Base-by-base conservation (phyloP, 2,888 invertebrate genomes). In the Caenorhabditis sp. region DNA sequence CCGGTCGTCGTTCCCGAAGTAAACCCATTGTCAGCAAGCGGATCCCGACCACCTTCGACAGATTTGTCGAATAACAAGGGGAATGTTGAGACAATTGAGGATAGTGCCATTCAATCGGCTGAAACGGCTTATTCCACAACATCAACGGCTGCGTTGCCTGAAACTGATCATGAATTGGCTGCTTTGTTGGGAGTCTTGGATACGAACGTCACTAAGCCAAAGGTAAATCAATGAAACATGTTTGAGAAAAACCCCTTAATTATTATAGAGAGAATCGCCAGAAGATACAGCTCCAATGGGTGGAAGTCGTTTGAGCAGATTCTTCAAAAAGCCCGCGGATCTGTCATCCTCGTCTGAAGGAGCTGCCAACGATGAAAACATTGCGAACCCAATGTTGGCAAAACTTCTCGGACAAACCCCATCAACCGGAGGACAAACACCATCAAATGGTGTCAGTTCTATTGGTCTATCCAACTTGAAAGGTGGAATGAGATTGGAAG, bases 251-350 rank as follows among this genome's bases (percentile, higher is more conserved):
- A 17, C 63, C 27, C n/a, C n/a, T n/a, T n/a, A n/a, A n/a, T 12
- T 20, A 26, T 43, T 58, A 2, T 36, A 62, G 27, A 56, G 31
- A 21, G 64, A 72, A 4, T 59, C 59, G 23, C 49, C 64, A 2
- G 63, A 63, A 10, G 66, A 43, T 0, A 66, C 56, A 23, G 52
- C 66, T n/a, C 43, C 63, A 50, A 12, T 38, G 14, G n/a, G 54
- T 38, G 57, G 76, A 53, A 83, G 82, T 66, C 71, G 82, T 53
- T 71, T 82, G 38, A 82, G 82, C 31, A 69, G 79, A 31, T 82
- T 82, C 65, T 83, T 83, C 73, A 69, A 69, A 31, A 76, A 71
- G 23, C 64, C 63, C 23, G 20, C 8, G 1, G 36, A 58, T 14
- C 20, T 14, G 2, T 10, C 43, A 10, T 10, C 17, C 43, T 5